Conservation (phyloP, 1,140 invertebrate genomes). For the Ditylenchus dipsaci region DNA sequence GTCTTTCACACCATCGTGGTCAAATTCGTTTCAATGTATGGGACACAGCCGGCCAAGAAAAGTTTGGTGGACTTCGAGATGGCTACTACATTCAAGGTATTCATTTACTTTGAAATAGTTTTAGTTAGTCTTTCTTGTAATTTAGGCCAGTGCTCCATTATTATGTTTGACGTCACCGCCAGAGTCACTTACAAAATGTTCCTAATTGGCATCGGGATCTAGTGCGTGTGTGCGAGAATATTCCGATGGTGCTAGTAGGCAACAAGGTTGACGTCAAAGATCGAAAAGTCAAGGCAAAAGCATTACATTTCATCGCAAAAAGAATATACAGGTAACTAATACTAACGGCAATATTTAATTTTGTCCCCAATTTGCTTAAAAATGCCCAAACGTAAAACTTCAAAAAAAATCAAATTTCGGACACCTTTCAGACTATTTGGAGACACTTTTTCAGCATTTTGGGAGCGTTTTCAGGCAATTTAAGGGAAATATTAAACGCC, state of each 20-base stretch:
- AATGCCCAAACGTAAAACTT: too few species aligned
- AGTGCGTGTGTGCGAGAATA: slow-evolving; percentile 95
- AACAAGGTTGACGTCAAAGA: slow-evolving; percentile 95
- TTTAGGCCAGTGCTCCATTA: slow-evolving; percentile 89
- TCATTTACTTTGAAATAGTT: slow-evolving; percentile 12
- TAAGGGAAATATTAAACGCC: too few species aligned
- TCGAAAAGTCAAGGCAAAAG: slow-evolving; percentile 99
- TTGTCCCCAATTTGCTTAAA: too few species aligned
- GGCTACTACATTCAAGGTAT: slow-evolving; percentile 96
- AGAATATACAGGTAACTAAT: slow-evolving; percentile 92
- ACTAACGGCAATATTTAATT: too few species aligned
- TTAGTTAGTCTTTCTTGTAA: slow-evolving; percentile 29
- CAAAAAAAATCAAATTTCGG: too few species aligned
- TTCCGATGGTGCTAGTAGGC: slow-evolving; percentile 94
- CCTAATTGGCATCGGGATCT: slow-evolving; percentile 99
- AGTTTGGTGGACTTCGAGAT: slow-evolving; percentile 95
- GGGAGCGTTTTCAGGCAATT: too few species aligned
- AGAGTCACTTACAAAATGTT: slow-evolving; percentile 99
- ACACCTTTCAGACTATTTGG: too few species aligned
- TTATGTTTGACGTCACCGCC: slow-evolving; percentile 99
- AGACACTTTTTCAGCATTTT: too few species aligned
- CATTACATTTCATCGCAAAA: slow-evolving; percentile 98
- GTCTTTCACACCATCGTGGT: slow-evolving; percentile 95
- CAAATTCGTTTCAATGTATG: slow-evolving; percentile 98
- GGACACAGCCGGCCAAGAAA: slow-evolving; percentile 99